phyloP scores from a whole-genome alignment of 2,113 vertebrate species.

The Paratilapia polleni region DNA sequence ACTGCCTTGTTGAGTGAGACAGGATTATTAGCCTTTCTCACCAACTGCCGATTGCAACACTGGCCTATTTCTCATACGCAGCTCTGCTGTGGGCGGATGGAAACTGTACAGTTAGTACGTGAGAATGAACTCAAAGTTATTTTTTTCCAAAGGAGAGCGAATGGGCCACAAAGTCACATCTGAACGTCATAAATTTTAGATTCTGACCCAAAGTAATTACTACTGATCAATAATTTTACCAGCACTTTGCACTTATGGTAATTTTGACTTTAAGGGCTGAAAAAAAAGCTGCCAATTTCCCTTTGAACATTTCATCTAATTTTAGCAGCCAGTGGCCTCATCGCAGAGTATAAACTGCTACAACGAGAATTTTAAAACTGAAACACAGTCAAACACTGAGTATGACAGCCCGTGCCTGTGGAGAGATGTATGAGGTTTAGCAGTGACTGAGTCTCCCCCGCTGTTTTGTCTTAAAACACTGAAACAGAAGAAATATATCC shows the following conservation, averaged over 20 bases:
- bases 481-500: conserved; percentile 2
- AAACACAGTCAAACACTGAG: neutral
- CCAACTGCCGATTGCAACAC: neutral
- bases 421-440: conserved; percentile 27
- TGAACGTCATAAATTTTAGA: conserved; percentile 12
- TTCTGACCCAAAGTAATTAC: conserved; percentile 14
- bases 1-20: neutral
- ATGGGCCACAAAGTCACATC: neutral
- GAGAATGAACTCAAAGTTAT: neutral
- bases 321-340: conserved; percentile 11
- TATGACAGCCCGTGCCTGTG: conserved; percentile 5
- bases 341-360: neutral
- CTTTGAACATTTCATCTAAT: conserved; percentile 23
- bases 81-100: conserved; percentile 3
- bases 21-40: neutral
- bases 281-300: conserved; percentile 15
- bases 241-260: conserved; percentile 13
- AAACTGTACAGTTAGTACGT: conserved; percentile 9
- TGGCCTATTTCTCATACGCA: neutral
- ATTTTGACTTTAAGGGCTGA: conserved; percentile 15
- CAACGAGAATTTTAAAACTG: conserved; percentile 4
- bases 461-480: conserved; percentile 30
- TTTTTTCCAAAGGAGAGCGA: neutral
- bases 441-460: conserved; percentile 17
- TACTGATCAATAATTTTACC: conserved; percentile 26